Evolutionary conservation across 2,888 invertebrate species (phyloP).

Genomic region (Vannuccia rotundouncinata): DNA sequence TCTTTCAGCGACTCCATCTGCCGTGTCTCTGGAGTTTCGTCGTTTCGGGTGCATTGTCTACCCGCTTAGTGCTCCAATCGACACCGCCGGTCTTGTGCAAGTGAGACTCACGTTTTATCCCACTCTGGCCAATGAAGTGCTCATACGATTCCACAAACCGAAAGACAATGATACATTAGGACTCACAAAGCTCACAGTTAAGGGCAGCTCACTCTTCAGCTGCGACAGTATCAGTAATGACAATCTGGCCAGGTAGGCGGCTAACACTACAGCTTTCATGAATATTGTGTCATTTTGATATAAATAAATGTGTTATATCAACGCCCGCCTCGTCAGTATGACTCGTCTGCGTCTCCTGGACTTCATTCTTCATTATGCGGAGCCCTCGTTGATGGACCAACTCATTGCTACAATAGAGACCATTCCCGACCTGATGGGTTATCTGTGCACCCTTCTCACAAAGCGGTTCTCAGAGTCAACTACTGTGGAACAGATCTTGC

Average conservation of each 20-base stretch:
- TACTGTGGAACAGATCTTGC: slow-evolving; percentile 36
- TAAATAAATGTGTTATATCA: no score
- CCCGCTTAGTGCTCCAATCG: slow-evolving; percentile 77
- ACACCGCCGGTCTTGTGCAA: slow-evolving; percentile 66
- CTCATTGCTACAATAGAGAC: slow-evolving; percentile 45
- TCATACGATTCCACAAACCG: slow-evolving; percentile 34
- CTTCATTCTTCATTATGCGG: slow-evolving; percentile 60
- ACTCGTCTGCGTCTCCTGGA: slow-evolving; percentile 78
- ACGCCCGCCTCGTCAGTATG: slow-evolving; percentile 79
- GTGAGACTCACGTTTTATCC: slow-evolving; percentile 1
- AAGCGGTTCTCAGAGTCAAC: slow-evolving; percentile 62
- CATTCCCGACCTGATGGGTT: slow-evolving; percentile 59
- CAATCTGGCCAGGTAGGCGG: neutral
- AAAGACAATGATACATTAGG: neutral
- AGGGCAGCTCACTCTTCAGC: neutral
- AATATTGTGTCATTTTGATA: slow-evolving; percentile 43
- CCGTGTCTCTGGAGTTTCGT: slow-evolving; percentile 76
- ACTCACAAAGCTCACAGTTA: neutral
- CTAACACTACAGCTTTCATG: neutral
- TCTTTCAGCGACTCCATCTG: slow-evolving; percentile 68
- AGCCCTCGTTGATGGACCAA: slow-evolving; percentile 51
- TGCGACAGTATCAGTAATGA: neutral
- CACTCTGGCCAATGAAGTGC: slow-evolving; percentile 36
- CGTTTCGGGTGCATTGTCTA: slow-evolving; percentile 65
- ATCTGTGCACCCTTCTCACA: slow-evolving; percentile 64